Evolutionary conservation across 2,113 vertebrate species (phyloP), one percentile per base, ranked within the genome.

Genomic region (Indicator indicator): DNA sequence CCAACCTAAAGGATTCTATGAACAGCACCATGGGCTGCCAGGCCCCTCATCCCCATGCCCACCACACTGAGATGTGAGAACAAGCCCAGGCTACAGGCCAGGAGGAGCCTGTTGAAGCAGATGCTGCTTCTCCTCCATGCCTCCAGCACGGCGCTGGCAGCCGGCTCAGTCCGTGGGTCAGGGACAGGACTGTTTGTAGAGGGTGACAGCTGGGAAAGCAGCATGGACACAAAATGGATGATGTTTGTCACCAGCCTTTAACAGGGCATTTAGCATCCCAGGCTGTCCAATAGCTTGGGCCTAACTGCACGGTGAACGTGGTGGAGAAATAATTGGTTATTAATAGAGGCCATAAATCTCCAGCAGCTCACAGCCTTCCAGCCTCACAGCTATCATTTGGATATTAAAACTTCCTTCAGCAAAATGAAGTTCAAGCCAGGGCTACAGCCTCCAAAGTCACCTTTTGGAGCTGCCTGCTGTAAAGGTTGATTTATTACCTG

Each of bases 321-420:
- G 65, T 80, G 38, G 89, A 93, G 90, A 70, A 96, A 94, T 97
- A 96, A 96, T 96, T 96, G 95, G 88, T 96, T 97, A 95, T 96
- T 97, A 96, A 97, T 97, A 86, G 92, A 86, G 70, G 90, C 92
- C 71, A 97, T 97, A 96, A 96, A 96, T 97, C 93, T 97, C 94
- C 8, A 4, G 20, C 70, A 88, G 93, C 91, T 80, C 70, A 6
- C 38, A 84, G 84, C 86, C 93, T 95, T 90, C 90, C 50, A 59
- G 88, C 77, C 92, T 90, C 67, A n/a, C 38, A 94, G 90, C 79
- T 83, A 52, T 93, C 83, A 96, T 95, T 93, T 96, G 90, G 95
- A 88, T 95, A 97, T 96, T 96, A 96, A 95, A 96, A 93, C 90
- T 96, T 97, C 90, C 93, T 68, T 71, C 4, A 5, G 92, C 86